Percentiles rank a stretch among this genome's conserved stretches.
phyloP scores from a whole-genome alignment of 2,888 invertebrate species.

The Rugalucina vietnamica region DNA sequence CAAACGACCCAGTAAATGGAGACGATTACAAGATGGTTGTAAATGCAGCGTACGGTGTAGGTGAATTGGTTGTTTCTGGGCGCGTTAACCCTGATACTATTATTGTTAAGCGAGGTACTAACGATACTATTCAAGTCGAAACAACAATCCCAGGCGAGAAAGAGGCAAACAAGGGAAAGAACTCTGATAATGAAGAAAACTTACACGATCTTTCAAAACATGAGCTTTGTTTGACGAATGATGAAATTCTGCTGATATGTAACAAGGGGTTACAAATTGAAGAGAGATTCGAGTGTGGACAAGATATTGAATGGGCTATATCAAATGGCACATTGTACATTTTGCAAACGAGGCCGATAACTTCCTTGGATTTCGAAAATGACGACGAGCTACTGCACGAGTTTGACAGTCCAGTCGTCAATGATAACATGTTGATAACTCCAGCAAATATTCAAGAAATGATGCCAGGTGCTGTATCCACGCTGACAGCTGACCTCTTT shows the following conservation, averaged over 20 bases:
- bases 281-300: background rate
- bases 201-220: no score
- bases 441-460: background rate
- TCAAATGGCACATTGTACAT: background rate
- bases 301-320: slow-evolving; percentile 32
- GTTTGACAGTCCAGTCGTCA: slow-evolving; percentile 27
- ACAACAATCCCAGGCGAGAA: background rate
- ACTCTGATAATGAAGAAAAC: background rate
- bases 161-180: background rate
- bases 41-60: slow-evolving; percentile 13
- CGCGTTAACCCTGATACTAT: background rate
- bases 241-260: background rate
- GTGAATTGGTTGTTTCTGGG: slow-evolving; percentile 20
- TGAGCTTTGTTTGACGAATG: no score
- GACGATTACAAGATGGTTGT: slow-evolving; percentile 14
- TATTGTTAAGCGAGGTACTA: background rate
- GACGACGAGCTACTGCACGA: slow-evolving; percentile 27
- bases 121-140: background rate
- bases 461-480: slow-evolving; percentile 1
- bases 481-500: background rate
- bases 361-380: background rate
- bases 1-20: slow-evolving; percentile 17
- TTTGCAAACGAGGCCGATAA: slow-evolving; percentile 24
- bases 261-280: slow-evolving; percentile 1
- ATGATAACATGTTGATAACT: background rate